Percentiles rank a stretch among this genome's conserved stretches.
Evolutionary conservation across 2,797 vertebrate species (phyloP).

Genomic region (Channallabes apus): DNA sequence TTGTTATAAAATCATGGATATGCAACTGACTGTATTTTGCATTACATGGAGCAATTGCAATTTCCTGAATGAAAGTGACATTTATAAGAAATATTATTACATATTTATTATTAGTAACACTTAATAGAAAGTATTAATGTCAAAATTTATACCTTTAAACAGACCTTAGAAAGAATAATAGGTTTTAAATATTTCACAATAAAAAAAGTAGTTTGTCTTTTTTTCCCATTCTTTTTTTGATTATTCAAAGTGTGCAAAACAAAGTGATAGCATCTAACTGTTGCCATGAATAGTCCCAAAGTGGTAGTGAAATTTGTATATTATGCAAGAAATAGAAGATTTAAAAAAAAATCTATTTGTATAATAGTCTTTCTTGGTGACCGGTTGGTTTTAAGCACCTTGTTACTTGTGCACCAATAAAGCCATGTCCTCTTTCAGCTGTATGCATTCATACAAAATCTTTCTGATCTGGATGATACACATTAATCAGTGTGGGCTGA

Average conservation of each 20-base stretch:
- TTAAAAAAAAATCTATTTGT: slow-evolving; percentile 15
- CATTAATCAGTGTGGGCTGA: slow-evolving; percentile 29
- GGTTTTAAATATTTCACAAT: slow-evolving; percentile 30
- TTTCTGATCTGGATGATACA: slow-evolving; percentile 23
- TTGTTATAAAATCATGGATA: background rate
- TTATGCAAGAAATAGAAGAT: slow-evolving; percentile 17
- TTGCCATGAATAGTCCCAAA: slow-evolving; percentile 11
- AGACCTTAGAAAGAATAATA: slow-evolving; percentile 14
- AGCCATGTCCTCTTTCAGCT: slow-evolving; percentile 25
- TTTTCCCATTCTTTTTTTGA: background rate
- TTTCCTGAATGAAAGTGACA: background rate
- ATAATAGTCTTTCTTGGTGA: slow-evolving; percentile 25
- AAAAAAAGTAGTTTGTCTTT: slow-evolving; percentile 22
- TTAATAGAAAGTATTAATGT: slow-evolving; percentile 2
- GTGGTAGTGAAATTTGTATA: background rate
- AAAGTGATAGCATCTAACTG: slow-evolving; percentile 12
- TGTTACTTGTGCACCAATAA: slow-evolving; percentile 22
- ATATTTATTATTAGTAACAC: slow-evolving; percentile 24
- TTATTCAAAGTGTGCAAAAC: slow-evolving; percentile 18
- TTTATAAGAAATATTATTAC: background rate
- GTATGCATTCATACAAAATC: slow-evolving; percentile 31
- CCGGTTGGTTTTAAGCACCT: slow-evolving; percentile 32
- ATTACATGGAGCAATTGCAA: background rate
- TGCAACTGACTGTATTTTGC: slow-evolving; percentile 1
- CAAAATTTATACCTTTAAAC: background rate